A percentile compares a stretch with the other conserved stretches of the same genome.
These are phyloP conservation scores for Clupea harengus DNA, from an alignment of 2,113 vertebrate species.

Conservation along the genomic window DNA sequence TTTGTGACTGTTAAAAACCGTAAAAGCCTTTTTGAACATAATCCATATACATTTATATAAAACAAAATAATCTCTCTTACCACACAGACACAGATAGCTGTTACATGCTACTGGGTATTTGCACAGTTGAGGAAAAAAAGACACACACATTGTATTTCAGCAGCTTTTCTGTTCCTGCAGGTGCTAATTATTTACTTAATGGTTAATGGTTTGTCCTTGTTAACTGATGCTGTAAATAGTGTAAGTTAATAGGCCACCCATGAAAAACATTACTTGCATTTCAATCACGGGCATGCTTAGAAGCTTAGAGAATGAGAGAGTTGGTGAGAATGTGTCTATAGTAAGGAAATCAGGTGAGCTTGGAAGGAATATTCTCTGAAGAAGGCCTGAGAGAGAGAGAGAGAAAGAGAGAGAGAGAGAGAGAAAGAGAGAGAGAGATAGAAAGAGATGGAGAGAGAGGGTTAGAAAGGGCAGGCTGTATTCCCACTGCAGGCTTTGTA, in stretches of 20 bases:
- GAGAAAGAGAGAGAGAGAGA: not conserved
- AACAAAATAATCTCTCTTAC: too few species aligned
- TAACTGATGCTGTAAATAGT: not conserved
- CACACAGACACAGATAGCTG: too few species aligned
- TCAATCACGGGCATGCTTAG: not conserved
- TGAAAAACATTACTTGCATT: not conserved
- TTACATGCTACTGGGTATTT: not conserved
- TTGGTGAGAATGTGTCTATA: conserved; percentile 8
- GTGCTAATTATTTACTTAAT: conserved; percentile 18
- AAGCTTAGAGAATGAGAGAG: not conserved
- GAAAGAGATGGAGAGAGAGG: conserved; percentile 38
- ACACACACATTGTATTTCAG: not conserved
- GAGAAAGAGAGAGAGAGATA: not conserved
- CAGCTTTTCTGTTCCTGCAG: not conserved
- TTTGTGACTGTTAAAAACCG: not conserved
- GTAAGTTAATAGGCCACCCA: not conserved
- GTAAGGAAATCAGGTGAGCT: conserved; percentile 17
- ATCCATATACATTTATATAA: not conserved
- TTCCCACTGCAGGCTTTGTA: not conserved
- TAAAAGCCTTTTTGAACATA: not conserved
- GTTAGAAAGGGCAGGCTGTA: conserved; percentile 49
- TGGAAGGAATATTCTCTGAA: conserved; percentile 38
- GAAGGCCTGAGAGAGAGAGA: conserved; percentile 42
- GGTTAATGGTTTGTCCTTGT: conserved; percentile 29
- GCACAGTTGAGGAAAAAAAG: not conserved